A percentile compares a stretch with the other conserved stretches of the same genome.
Conservation (phyloP, 1,140 invertebrate species). For the Diorhabda sublineata region DNA sequence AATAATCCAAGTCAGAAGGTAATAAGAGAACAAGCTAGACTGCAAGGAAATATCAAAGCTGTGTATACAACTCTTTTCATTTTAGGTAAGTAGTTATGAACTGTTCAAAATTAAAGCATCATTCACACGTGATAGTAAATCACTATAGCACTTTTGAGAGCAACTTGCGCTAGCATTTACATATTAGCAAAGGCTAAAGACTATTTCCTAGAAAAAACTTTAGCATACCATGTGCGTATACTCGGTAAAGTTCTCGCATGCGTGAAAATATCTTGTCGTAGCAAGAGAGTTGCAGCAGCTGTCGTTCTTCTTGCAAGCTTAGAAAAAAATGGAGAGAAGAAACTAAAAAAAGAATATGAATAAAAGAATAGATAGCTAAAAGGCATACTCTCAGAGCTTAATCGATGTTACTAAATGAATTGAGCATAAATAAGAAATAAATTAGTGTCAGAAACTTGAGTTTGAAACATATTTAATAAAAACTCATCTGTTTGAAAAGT, state of each 20-base stretch:
- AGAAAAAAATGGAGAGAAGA: not conserved
- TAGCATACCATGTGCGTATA: not conserved
- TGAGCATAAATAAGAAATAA: too few species aligned
- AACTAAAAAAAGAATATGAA: constrained; percentile 17
- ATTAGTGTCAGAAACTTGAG: too few species aligned
- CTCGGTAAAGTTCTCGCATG: not conserved
- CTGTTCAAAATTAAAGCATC: too few species aligned
- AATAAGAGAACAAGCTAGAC: constrained; percentile 35
- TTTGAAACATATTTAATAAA: too few species aligned
- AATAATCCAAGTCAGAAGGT: constrained; percentile 25
- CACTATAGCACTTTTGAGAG: constrained; percentile 6
- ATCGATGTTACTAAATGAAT: too few species aligned
- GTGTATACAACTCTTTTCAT: constrained; percentile 64
- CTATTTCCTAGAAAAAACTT: not conserved
- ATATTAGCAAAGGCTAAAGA: not conserved
- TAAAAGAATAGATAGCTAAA: constrained; percentile 10
- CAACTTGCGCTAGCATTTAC: constrained; percentile 1
- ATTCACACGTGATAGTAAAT: not conserved
- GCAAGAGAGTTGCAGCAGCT: constrained; percentile 7
- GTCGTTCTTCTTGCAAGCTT: constrained; percentile 6
- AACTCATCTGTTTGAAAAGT: too few species aligned
- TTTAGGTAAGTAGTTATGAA: not conserved
- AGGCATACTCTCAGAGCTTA: constrained; percentile 2
- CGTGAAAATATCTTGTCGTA: constrained; percentile 5
- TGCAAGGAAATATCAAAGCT: constrained; percentile 59